Evolutionary conservation across 2,888 invertebrate genomes (phyloP).

Genomic region (Margaritifera margaritifera): DNA sequence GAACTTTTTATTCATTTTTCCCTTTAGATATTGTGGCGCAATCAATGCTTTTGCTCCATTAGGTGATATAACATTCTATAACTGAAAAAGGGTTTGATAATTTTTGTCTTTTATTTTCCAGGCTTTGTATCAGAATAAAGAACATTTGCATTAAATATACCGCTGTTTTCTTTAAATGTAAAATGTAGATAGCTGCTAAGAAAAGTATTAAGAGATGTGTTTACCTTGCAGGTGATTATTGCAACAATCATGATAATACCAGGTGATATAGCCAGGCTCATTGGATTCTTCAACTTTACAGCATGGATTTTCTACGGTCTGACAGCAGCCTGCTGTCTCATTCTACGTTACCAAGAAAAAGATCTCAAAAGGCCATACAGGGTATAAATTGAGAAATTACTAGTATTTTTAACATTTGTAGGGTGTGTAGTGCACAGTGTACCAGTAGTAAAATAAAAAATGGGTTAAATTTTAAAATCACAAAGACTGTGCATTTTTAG

Average conservation of each 20-base stretch:
- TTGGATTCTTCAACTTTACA: conserved; percentile 15
- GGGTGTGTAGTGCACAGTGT: too few species aligned
- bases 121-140: background rate
- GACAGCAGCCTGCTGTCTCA: conserved; percentile 7
- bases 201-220: background rate
- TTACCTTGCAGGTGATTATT: conserved; percentile 8
- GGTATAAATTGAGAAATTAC: conserved; percentile 11
- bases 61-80: too few species aligned
- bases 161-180: background rate
- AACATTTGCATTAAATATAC: background rate
- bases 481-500: too few species aligned
- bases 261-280: conserved; percentile 9
- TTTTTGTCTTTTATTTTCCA: too few species aligned
- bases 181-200: too few species aligned
- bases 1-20: too few species aligned
- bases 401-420: too few species aligned
- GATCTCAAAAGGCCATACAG: conserved; percentile 90
- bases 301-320: conserved; percentile 19
- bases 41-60: too few species aligned
- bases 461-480: too few species aligned
- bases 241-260: conserved; percentile 9
- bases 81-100: too few species aligned
- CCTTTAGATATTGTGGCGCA: too few species aligned
- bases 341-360: conserved; percentile 88
- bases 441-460: too few species aligned